A percentile compares a stretch with the other conserved stretches of the same genome.
Evolutionary conservation across 1,140 invertebrate genomes (phyloP).

Genomic region (Gyrodactylus salaris): DNA sequence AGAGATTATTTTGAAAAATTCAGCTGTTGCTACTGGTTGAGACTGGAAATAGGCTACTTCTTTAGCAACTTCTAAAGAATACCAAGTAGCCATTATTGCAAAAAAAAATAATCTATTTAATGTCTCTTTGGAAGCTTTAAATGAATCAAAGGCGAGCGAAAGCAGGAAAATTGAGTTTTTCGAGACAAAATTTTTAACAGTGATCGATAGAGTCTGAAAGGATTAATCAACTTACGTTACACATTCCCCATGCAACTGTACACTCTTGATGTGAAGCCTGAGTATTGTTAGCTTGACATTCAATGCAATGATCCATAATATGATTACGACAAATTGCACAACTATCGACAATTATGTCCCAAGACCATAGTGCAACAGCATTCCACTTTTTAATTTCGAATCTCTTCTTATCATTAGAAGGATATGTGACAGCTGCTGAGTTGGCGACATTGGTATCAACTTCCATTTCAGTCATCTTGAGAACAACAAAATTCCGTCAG

Average conservation of each 20-base stretch:
- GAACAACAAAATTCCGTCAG: neutral
- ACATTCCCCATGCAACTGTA: slow-evolving; percentile 95
- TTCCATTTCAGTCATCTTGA: neutral
- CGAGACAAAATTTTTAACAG: too few species aligned
- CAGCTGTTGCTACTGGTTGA: too few species aligned
- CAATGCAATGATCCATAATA: slow-evolving; percentile 97
- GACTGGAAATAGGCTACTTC: too few species aligned
- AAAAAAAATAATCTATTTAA: too few species aligned
- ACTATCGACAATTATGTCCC: slow-evolving; percentile 97
- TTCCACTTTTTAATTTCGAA: slow-evolving; percentile 41
- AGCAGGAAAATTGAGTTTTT: too few species aligned
- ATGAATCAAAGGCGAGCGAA: neutral
- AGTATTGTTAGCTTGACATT: slow-evolving; percentile 95
- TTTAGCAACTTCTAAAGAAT: too few species aligned
- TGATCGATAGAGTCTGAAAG: neutral
- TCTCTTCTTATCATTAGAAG: slow-evolving; percentile 16
- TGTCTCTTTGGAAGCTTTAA: too few species aligned
- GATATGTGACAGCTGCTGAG: slow-evolving; percentile 11
- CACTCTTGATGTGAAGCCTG: slow-evolving; percentile 90
- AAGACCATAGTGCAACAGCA: slow-evolving; percentile 82
- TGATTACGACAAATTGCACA: slow-evolving; percentile 98
- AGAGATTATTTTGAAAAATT: too few species aligned
- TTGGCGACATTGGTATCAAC: neutral
- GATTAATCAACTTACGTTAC: slow-evolving; percentile 72
- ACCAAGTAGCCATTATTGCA: too few species aligned